phyloP scores from a whole-genome alignment of 2,113 vertebrate species.

The Megatriorchis doriae region DNA sequence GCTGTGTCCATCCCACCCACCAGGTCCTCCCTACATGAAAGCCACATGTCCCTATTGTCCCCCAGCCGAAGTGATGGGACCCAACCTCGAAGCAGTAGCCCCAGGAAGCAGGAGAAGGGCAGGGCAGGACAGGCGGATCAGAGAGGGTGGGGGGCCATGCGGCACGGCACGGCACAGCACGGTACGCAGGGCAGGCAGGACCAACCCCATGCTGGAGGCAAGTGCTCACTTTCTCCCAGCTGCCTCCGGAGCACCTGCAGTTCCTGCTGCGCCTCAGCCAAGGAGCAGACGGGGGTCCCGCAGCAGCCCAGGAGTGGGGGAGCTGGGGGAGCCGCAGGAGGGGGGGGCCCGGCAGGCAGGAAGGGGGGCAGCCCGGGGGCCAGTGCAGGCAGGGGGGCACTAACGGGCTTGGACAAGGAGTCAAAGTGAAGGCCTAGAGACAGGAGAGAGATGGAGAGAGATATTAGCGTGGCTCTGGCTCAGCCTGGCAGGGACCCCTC shows the following conservation, averaged over 20 bases:
- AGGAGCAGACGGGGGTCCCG: conserved; percentile 71
- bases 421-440: conserved; percentile 76
- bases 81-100: neutral
- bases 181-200: neutral
- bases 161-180: neutral
- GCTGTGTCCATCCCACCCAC: neutral
- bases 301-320: conserved; percentile 64
- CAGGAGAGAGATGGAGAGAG: conserved; percentile 36
- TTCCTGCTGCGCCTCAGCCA: conserved; percentile 89
- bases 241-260: conserved; percentile 90
- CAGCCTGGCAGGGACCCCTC: neutral
- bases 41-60: accelerated
- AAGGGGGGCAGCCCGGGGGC: conserved; percentile 42
- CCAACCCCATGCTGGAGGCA: neutral
- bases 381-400: conserved; percentile 41
- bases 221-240: conserved; percentile 79
- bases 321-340: neutral
- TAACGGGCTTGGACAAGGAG: conserved; percentile 64
- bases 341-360: conserved; percentile 46
- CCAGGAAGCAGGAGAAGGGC: neutral
- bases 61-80: neutral
- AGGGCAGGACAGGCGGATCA: neutral
- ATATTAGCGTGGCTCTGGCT: neutral
- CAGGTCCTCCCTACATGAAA: neutral
- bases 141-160: neutral